Evolutionary conservation across 2,888 invertebrate genomes (phyloP), one percentile per base, ranked within the genome.

Genomic region (Seira ritae): DNA sequence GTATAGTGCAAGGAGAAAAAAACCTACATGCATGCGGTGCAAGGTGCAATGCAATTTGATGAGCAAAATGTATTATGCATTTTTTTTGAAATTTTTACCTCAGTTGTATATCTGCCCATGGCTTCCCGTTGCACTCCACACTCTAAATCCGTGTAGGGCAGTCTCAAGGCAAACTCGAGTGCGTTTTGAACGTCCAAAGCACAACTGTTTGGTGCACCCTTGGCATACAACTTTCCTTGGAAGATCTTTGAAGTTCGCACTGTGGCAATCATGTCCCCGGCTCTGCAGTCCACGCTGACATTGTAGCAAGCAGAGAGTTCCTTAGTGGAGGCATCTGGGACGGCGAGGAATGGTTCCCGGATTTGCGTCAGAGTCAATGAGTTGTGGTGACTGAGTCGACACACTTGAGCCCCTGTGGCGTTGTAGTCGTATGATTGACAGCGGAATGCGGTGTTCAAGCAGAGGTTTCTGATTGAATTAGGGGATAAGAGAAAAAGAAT

Each of bases 361-460:
- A 97, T 96, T 90, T 96, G 96, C 71, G 95, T 94, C 85, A 97
- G 93, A 19, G 97, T 97, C 55, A 97, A 95, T 88, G 96, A 94
- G 73, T 96, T 95, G 91, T 97, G 96, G 92, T 97, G 97, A 88
- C 96, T 96, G 31, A 97, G 93, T 89, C 97, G 94, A 92, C 97
- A 98, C 70, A 97, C 97, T 93, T 96, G 95, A 90, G 97, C 97
- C 76, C 97, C 97, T 87, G 96, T 97, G 90, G 97, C 97, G 72
- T 97, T 97, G 91, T 96, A 97, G 91, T 97, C 97, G 91, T 97
- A 97, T 10, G 97, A 97, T 91, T 97, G 97, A 91, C 97, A 97
- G 90, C 95, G 93, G 94, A 95, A 97, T 62, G 96, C 96, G 46
- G 96, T 96, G 91, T 95, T 96, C 80, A 97, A 92, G 91, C 97